Percentiles rank a stretch among this genome's conserved stretches.
phyloP scores from a whole-genome alignment of 2,113 vertebrate genomes.

The Malaclemys terrapin region DNA sequence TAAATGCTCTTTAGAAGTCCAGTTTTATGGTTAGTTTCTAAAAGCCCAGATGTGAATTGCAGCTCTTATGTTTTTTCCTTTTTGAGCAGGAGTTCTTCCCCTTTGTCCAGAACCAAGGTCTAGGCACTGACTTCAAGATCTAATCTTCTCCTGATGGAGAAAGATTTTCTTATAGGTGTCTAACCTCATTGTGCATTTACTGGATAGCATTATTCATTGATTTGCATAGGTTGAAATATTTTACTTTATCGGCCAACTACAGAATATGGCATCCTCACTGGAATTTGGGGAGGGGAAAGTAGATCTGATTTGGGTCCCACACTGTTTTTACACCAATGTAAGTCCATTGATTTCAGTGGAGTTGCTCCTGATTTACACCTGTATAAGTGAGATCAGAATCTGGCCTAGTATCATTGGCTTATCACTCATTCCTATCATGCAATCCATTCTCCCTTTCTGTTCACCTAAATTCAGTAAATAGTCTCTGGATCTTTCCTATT shows the following conservation, averaged over 20 bases:
- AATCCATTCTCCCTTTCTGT: background rate
- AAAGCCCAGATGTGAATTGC: accelerated
- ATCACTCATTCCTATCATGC: background rate
- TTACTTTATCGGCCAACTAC: background rate
- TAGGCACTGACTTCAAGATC: background rate
- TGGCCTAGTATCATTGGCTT: background rate
- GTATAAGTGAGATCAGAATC: background rate
- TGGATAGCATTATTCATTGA: background rate
- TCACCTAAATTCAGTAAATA: background rate
- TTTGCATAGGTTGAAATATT: background rate
- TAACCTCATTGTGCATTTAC: background rate
- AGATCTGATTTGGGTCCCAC: background rate
- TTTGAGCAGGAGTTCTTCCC: background rate
- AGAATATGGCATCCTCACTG: background rate
- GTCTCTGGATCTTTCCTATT: background rate
- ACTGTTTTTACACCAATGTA: background rate
- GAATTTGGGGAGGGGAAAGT: too few relatives aligned
- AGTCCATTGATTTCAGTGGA: background rate
- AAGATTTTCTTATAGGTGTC: background rate
- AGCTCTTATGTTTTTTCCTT: background rate
- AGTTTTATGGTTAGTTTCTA: background rate
- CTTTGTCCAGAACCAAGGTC: background rate
- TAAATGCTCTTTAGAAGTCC: background rate
- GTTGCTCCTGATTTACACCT: background rate
- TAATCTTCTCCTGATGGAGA: background rate